Evolutionary conservation across 2,888 invertebrate species (phyloP), one percentile per base, ranked within the genome.

Genomic region (Elegia similella): DNA sequence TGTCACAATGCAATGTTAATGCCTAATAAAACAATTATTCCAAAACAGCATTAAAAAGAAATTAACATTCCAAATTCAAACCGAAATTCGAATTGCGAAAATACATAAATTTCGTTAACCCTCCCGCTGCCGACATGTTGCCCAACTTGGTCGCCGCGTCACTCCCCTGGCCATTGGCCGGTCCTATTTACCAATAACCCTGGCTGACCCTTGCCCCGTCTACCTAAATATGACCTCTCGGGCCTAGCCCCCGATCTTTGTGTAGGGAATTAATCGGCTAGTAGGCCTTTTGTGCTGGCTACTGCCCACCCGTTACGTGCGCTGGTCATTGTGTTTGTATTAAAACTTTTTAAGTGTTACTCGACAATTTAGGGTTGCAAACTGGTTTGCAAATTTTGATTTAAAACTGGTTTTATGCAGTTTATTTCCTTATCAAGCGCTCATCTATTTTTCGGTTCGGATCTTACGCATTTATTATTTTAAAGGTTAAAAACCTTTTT

Each of bases 151-250:
- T 17, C 67, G 72, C 81, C 76, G 70, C 80, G 86, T 87, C 90
- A 90, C 90, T 88, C 90, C 90, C 88, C 76, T 69, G 67, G 70
- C 66, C 77, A 75, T 76, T 70, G 77, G 79, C 76, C 73, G 70
- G 15, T 43, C 47, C 84, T 88, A 89, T 90, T 90, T 88, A 90
- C 88, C 83, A 73, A 73, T 79, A 78, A 84, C 88, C 85, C 82
- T 74, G 60, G 70, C 79, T 88, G 87, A 88, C 88, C 89, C 86
- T 75, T 89, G 78, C 89, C 87, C 89, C 82, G 60, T 82, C 79
- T 88, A 84, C 89, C 90, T 86, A 91, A 91, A 90, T 89, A 88
- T 91, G 88, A 91, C 90, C 90, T 83, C 68, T 80, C 74, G 78
- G 82, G 78, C 82, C 82, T 75, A 75, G 80, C 84, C 85, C 83